Base-by-base conservation (phyloP, 2,888 invertebrate genomes). In the Drosophila cyrtoloma region DNA sequence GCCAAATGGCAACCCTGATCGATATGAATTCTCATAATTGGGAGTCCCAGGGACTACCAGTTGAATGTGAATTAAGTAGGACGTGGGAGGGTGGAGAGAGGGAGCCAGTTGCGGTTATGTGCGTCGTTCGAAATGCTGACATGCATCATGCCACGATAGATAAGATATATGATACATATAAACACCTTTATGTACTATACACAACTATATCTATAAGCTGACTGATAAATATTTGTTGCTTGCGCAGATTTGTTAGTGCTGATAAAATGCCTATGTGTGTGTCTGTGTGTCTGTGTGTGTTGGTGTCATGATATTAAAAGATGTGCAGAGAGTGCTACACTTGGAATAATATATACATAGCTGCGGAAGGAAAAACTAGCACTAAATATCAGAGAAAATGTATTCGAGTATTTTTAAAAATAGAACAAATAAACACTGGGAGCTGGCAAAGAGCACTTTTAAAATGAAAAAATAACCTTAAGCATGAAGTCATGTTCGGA, bases 71-170 rank as follows among this genome's bases (percentile, higher is more conserved):
- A 75, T 70, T 53, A 44, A 22, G 28, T 14, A 39, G 39, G 16
- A 33, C 30, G 12, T 44, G 3, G 10, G 12, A 16, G 50, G 35
- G 30, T 37, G 47, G 16, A 30, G 30, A 35, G 30, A 35, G 30
- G 16, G 22, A 37, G 14, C 0, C 26, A 26, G 32, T 73, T 52
- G 58, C 68, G 64, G 57, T 56, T 60, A 69, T 75, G 71, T 87
- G 83, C 89, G 83, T 75, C 78, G 85, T 82, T 84, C 71, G 84
- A 77, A 84, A 77, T 71, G 77, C 81, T 86, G 85, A 84, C 88
- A 84, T 78, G 88, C 90, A 73, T 84, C 88, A 72, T 82, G 90
- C 78, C 76, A 71, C 42, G 52, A 14, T 32, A 75, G 88, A 85
- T 84, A 86, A 86, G 90, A 86, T 89, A 84, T 71, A 66, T 65